Conservation (phyloP, 2,113 vertebrate species). For the Saiga tatarica region DNA sequence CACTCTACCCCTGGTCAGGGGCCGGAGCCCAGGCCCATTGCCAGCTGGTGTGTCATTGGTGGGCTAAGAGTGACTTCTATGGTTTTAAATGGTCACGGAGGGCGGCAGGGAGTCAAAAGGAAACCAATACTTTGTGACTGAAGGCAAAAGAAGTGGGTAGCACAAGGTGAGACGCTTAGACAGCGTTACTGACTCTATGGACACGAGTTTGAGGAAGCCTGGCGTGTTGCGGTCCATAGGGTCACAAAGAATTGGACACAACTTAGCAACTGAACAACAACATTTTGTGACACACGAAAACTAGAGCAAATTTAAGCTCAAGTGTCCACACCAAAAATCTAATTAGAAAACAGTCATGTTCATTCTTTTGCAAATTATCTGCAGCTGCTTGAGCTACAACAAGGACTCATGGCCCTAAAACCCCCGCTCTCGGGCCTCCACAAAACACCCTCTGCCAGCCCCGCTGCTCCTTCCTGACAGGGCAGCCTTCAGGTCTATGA, state of each 20-base stretch:
- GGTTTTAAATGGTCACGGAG: accelerated
- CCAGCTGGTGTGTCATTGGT: accelerated
- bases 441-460: not conserved
- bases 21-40: accelerated
- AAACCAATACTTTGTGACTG: not conserved
- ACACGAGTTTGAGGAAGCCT: not conserved
- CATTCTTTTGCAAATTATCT: accelerated
- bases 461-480: accelerated
- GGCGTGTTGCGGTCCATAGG: not conserved
- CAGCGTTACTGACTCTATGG: not conserved
- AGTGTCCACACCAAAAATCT: not conserved
- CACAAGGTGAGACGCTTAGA: not conserved
- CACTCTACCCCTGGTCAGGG: not conserved
- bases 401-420: accelerated
- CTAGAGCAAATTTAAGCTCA: not conserved
- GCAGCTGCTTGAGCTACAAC: accelerated
- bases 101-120: not conserved
- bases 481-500: accelerated
- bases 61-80: not conserved
- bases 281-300: not conserved
- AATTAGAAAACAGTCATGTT: accelerated
- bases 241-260: not conserved
- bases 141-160: not conserved
- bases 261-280: not conserved
- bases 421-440: accelerated